Evolutionary conservation across 30 jellyfish, hydroid and myxozoan genomes (phyloP), one percentile per base, ranked within the genome.

Genomic region (Catostylus mosaicus): DNA sequence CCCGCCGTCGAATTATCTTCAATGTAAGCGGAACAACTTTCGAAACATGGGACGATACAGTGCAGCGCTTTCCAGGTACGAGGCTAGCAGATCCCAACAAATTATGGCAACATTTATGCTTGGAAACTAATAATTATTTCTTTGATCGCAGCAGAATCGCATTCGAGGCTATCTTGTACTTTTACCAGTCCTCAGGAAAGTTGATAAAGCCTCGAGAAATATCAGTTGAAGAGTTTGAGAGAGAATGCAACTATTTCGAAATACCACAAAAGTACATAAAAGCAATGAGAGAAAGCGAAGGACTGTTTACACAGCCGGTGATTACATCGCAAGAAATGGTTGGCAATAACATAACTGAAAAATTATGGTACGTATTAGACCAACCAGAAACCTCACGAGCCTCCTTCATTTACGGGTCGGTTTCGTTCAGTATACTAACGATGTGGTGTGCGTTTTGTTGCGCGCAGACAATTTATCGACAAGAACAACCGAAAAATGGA

Each of bases 21-120:
- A 89, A 89, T 54, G 97, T 89, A 23, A 89, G 94, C 30, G 97
- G 97, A n/a, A 59, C 84, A 27, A 36, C 74, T 0, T 89, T 80
- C 34, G 97, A 89, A 66, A 89, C 97, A 23, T 79, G 84, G 88
- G 65, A 63, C n/a, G 86, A 66, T 38, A 89, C 97, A 0, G 69
- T 89, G 8, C 82, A 66, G 37, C 79, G 97, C 18, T 89, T 70
- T 48, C 97, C 97, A 19, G 52, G 90, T 11, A 89, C 97, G 3
- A 23, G 80, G 59, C 81, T 89, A 3, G 97, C 94, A 19, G 70
- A 81, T 54, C 75, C 32, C 22, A 37, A 62, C 67, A 79, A 80
- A 67, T 51, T 88, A 23, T 59, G 63, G 71, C 80, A 59, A 40
- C 72, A 50, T 20, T 64, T 27, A 10, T 80, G 78, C 78, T 19